Base-by-base conservation (phyloP, 1,140 invertebrate genomes). In the Drosophila watanabei region DNA sequence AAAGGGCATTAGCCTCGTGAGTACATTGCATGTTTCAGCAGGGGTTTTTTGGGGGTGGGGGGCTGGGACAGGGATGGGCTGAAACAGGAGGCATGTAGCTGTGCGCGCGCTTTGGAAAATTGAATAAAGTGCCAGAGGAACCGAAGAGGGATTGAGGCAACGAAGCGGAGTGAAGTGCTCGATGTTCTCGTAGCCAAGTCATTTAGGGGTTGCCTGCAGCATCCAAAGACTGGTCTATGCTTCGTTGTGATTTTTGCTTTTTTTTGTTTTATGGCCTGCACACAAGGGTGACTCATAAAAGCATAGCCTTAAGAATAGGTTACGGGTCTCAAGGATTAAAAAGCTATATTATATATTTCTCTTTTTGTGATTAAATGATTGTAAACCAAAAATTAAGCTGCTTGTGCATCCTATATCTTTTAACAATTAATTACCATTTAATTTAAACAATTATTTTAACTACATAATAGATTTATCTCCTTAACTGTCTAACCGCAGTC, bases 1-100 rank as follows among this genome's bases (percentile, higher is more conserved):
- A 87, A 87, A 87, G 83, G 83, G 83, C 83, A 87, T 87, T 87
- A 87, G 83, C 83, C 83, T 87, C 71, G 60, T 79, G 79, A 82
- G 71, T 64, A 80, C 66, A 76, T 60, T 71, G 75, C 70, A 62
- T 68, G 70, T 77, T 71, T 43, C 28, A 68, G 48, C 61, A 63
- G n/a, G 39, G 69, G 18, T 61, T 65, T 65, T 41, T 13, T 24
- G 64, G 10, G n/a, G 41, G 20, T 4, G 4, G 39, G 24, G 24
- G 24, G 1, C 24, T 24, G 24, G 24, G 24, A 10, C 9, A 48
- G 59, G 30, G 18, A 8, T 7, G 33, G 20, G 24, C 48, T 49
- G 39, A 24, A 52, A 14, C 30, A 13, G 35, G 48, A 33, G 52
- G 16, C 16, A 39, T 56, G 63, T 35, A 46, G 28, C 52, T 63